Evolutionary conservation across 1,140 invertebrate species (phyloP).

Genomic region (Euura saliciscinereae): DNA sequence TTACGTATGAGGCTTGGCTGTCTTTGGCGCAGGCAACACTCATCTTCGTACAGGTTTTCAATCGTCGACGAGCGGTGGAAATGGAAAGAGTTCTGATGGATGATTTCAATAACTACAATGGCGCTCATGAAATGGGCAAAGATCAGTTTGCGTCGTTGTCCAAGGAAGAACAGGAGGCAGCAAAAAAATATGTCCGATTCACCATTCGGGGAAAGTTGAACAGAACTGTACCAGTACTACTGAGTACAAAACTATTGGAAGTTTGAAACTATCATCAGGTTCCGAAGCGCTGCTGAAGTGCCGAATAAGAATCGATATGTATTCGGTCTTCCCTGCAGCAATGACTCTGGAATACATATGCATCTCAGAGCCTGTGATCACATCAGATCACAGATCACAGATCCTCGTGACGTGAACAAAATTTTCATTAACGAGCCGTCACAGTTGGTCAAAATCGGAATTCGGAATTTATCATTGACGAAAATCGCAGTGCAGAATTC

Average conservation of each 20-base stretch:
- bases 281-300: conserved; percentile 10
- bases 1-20: conserved; percentile 10
- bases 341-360: neutral
- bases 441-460: too few species aligned
- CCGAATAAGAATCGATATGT: conserved; percentile 22
- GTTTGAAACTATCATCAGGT: conserved; percentile 10
- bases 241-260: conserved; percentile 13
- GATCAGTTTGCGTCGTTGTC: conserved; percentile 4
- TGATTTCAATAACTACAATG: conserved; percentile 16
- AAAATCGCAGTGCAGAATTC: too few species aligned
- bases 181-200: too few species aligned
- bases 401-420: too few species aligned
- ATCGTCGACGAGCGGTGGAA: conserved; percentile 24
- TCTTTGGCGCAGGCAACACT: conserved; percentile 12
- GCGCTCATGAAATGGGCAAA: conserved; percentile 6
- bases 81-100: conserved; percentile 14
- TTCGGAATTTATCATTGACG: too few species aligned
- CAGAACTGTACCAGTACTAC: conserved; percentile 20
- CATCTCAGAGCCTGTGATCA: conserved; percentile 13
- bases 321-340: conserved; percentile 18
- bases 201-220: conserved; percentile 17
- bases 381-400: too few species aligned
- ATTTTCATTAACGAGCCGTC: too few species aligned
- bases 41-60: conserved; percentile 16
- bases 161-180: neutral